phyloP scores from a whole-genome alignment of 2,888 invertebrate species.

The Pseudanteris insignis region DNA sequence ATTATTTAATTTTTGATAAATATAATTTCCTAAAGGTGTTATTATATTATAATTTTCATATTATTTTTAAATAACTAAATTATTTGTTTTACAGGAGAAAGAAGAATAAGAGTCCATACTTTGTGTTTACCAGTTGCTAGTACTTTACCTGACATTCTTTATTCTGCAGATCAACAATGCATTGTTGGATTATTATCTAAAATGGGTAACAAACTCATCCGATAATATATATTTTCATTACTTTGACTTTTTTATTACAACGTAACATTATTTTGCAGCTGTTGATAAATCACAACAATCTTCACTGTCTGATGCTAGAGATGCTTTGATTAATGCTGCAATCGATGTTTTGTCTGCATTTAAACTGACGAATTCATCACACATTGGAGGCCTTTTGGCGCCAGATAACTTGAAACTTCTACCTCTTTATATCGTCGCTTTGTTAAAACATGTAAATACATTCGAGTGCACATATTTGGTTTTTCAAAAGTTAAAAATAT shows the following conservation, averaged over 20 bases:
- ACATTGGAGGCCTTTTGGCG: slow-evolving; percentile 74
- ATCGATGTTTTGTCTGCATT: slow-evolving; percentile 87
- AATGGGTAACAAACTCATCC: slow-evolving; percentile 91
- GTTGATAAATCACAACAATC: slow-evolving; percentile 90
- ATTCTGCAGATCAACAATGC: slow-evolving; percentile 92
- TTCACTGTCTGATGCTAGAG: slow-evolving; percentile 90
- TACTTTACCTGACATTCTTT: slow-evolving; percentile 85
- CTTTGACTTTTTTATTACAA: not conserved
- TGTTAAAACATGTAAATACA: slow-evolving; percentile 82
- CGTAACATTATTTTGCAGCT: slow-evolving; percentile 68
- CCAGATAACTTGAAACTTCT: slow-evolving; percentile 82
- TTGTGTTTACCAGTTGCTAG: slow-evolving; percentile 90
- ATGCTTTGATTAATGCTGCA: slow-evolving; percentile 95
- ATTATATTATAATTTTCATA: too few relatives aligned
- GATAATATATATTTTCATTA: too few relatives aligned
- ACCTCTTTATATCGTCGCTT: slow-evolving; percentile 87
- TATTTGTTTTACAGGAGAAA: slow-evolving; percentile 74
- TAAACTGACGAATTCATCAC: slow-evolving; percentile 70
- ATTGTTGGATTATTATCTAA: slow-evolving; percentile 92
- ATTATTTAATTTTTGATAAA: too few relatives aligned
- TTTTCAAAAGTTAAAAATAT: too few relatives aligned
- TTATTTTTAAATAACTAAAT: not conserved
- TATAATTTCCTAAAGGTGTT: too few relatives aligned
- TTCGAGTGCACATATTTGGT: too few relatives aligned
- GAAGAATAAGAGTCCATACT: slow-evolving; percentile 97